Evolutionary conservation across 2,797 vertebrate genomes (phyloP), one percentile per base, ranked within the genome.

Genomic region (Vultur gryphus): DNA sequence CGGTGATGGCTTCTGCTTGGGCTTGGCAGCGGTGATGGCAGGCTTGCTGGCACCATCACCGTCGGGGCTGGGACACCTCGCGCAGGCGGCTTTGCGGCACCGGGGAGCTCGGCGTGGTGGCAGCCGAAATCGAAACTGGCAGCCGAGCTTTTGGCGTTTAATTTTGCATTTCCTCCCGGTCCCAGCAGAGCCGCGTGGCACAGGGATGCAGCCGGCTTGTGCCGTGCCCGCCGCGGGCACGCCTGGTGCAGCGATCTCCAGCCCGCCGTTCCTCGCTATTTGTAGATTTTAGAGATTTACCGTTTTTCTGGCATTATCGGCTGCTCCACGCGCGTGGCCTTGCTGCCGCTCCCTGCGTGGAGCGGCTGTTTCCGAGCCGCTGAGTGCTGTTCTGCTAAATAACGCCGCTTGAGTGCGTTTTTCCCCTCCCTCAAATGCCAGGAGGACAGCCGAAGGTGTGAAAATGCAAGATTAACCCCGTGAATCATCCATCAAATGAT

Each of bases 1-100:
- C 20, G 8, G 89, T 48, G 86, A 95, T 73, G 94, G 90, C 75
- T 89, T 90, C 89, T 91, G 94, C 87, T 90, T 79, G 92, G 96
- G 73, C 91, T 95, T 91, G 86, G 96, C 84, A 73, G 90, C 20
- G 16, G 52, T 16, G 78, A 73, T 37, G 64, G 59, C 93, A 73
- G 58, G n/a, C 28, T 62, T n/a, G 78, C 65, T 95, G 82, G 87
- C 81, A 8, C 7, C 7, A 61, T 44, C 62, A 21, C 54, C 15
- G 0, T 2, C 6, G 1, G 69, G 76, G 64, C 28, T 33, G 82
- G 62, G 82, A 76, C 93, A 33, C 6, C 31, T 58, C 0, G 3
- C 1, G 21, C 19, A 2, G 61, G 59, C 2, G 20, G 51, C 64
- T 79, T 35, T 35, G 48, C 6, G 6, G 39, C 0, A 0, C 76